Percentiles rank a stretch among this genome's conserved stretches.
These are phyloP conservation scores for Phengaris alcon DNA, from an alignment of 2,888 invertebrate genomes.

Conservation along the genomic window DNA sequence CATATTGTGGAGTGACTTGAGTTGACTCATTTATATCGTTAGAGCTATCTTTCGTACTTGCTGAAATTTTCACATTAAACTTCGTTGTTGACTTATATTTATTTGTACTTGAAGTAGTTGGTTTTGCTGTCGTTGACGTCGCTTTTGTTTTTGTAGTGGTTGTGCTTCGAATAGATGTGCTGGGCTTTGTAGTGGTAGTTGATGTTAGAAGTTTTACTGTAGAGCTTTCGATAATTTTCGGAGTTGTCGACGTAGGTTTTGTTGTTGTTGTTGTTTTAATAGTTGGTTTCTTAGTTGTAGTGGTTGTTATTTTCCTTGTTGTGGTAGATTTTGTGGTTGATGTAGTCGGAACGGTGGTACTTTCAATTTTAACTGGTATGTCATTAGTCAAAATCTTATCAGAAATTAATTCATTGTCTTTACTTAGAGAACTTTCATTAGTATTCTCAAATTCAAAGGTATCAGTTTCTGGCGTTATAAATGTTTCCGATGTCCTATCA, in stretches of 20 bases:
- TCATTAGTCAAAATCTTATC: constrained; percentile 42
- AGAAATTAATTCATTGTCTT: constrained; percentile 43
- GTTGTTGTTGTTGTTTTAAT: constrained; percentile 37
- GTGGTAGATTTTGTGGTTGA: constrained; percentile 40
- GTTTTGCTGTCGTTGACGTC: constrained; percentile 18
- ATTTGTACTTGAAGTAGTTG: background rate
- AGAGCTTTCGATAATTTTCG: constrained; percentile 25
- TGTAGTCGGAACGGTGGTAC: constrained; percentile 40
- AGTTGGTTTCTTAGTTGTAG: constrained; percentile 36
- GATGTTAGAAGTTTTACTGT: background rate
- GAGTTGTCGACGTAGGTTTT: constrained; percentile 35
- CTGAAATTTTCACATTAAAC: constrained; percentile 1
- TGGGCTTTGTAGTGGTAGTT: background rate
- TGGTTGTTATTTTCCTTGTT: constrained; percentile 41
- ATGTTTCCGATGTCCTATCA: constrained; percentile 65
- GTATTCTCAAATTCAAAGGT: constrained; percentile 56
- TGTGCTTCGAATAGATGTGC: background rate
- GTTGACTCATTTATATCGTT: constrained; percentile 36
- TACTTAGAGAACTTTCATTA: constrained; percentile 37
- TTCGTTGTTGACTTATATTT: constrained; percentile 18
- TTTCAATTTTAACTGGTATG: constrained; percentile 37
- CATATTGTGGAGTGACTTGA: constrained; percentile 41
- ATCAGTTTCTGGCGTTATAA: constrained; percentile 68
- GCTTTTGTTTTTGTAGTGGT: constrained; percentile 3
- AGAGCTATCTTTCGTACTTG: constrained; percentile 28